Evolutionary conservation across 2,888 invertebrate genomes (phyloP), one percentile per base, ranked within the genome.

Genomic region (Zootermopsis nevadensis): DNA sequence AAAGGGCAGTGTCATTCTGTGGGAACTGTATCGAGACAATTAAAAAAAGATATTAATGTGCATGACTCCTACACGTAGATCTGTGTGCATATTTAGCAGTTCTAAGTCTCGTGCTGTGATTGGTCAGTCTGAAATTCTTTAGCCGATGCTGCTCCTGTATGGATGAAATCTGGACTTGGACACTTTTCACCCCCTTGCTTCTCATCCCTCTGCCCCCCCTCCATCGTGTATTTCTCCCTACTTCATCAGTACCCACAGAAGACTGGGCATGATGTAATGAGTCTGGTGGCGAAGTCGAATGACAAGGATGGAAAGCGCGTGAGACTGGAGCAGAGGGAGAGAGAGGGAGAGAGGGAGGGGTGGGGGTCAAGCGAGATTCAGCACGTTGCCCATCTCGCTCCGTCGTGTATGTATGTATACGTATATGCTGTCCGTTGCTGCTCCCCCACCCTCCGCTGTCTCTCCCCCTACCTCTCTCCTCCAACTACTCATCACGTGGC

Each of bases 401-500:
- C 2, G 60, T 15, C 0, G n/a, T 60, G 60, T 27, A 60, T 60
- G 38, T 42, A 15, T 42, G 38, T 42, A 74, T 80, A 42, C 60
- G 80, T 80, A 33, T 74, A n/a, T 60, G 38, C 74, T 74, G 74
- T 24, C 74, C 74, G 42, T 42, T 74, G 33, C 33, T n/a, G n/a
- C 83, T 74, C 83, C 80, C 77, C 79, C 76, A 74, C 53, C 77
- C 77, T 69, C 55, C 24, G 48, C 27, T 69, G 53, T 42, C 83
- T 77, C 81, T 53, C 76, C 53, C 85, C 69, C 81, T n/a, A n/a
- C 35, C 76, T 60, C 82, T 77, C 80, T 48, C 30, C 80, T 66
- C 82, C 82, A 72, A 69, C 81, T 74, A 79, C 82, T 85, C 83
- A 85, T 84, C 85, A 83, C 84, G 81, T 82, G 82, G 82, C 77